Evolutionary conservation across 2,888 invertebrate species (phyloP).

Genomic region (Tenthredo scrophulariae): DNA sequence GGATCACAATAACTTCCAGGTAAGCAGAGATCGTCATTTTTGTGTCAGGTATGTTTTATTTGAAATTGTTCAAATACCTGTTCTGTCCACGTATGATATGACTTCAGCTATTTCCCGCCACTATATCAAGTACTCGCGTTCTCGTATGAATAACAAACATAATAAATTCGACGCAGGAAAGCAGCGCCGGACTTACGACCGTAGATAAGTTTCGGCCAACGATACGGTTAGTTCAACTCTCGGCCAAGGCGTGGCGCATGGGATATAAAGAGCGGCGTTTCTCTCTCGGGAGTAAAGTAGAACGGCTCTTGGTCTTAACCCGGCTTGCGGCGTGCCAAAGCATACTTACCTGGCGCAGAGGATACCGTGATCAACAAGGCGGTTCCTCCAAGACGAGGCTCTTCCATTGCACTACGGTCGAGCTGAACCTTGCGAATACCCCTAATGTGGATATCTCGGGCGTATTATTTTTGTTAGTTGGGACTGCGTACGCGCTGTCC

Average conservation of each 20-base stretch:
- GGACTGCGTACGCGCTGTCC: conserved; percentile 76
- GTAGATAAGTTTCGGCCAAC: background rate
- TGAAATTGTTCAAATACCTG: background rate
- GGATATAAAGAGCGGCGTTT: conserved; percentile 54
- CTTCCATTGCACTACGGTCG: conserved; percentile 81
- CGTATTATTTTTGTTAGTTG: conserved; percentile 77
- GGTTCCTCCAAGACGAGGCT: conserved; percentile 78
- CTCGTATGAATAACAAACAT: background rate
- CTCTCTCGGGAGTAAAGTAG: conserved; percentile 59
- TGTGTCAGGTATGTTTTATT: background rate
- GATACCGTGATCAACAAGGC: conserved; percentile 79
- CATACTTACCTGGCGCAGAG: conserved; percentile 81
- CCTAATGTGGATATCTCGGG: conserved; percentile 80
- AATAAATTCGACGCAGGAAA: background rate
- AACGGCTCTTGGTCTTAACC: background rate
- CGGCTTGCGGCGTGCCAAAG: conserved; percentile 4
- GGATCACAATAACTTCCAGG: conserved; percentile 72
- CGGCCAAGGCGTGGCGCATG: conserved; percentile 29
- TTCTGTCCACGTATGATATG: background rate
- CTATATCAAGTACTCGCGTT: background rate
- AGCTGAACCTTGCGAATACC: conserved; percentile 81
- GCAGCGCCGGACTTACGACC: background rate
- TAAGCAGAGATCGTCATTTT: conserved; percentile 58
- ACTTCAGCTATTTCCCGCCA: background rate
- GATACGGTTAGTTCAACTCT: conserved; percentile 56